phyloP scores from a whole-genome alignment of 2,888 invertebrate genomes.

The Drosophila histrio region DNA sequence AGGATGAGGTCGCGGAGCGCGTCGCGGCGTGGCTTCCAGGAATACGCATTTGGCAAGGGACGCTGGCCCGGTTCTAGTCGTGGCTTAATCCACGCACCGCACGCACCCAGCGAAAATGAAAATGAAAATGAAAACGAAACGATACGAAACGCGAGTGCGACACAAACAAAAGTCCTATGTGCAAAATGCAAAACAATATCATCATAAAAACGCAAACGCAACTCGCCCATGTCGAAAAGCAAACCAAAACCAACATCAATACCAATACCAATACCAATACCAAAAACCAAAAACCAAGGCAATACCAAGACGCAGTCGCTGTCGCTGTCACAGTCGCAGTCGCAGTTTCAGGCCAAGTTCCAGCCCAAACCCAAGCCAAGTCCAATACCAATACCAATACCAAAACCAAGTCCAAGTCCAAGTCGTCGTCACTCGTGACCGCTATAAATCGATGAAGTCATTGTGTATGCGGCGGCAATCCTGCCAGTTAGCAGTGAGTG shows the following conservation, averaged over 20 bases:
- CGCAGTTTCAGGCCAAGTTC: background rate
- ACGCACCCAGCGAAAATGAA: slow-evolving; percentile 33
- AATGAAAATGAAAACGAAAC: slow-evolving; percentile 20
- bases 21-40: slow-evolving; percentile 64
- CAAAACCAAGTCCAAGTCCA: slow-evolving; percentile 31
- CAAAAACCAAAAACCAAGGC: slow-evolving; percentile 26
- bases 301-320: background rate
- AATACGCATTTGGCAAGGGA: slow-evolving; percentile 37
- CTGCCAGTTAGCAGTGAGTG: slow-evolving; percentile 16
- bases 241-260: slow-evolving; percentile 11
- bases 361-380: slow-evolving; percentile 28
- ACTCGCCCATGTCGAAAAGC: slow-evolving; percentile 56
- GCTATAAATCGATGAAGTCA: slow-evolving; percentile 80
- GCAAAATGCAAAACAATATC: slow-evolving; percentile 70
- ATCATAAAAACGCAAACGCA: slow-evolving; percentile 67
- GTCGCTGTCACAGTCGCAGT: background rate
- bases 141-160: slow-evolving; percentile 26
- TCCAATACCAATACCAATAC: slow-evolving; percentile 32
- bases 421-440: slow-evolving; percentile 69
- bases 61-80: slow-evolving; percentile 53
- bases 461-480: slow-evolving; percentile 61
- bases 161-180: slow-evolving; percentile 57
- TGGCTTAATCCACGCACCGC: slow-evolving; percentile 64
- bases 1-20: slow-evolving; percentile 52
- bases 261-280: slow-evolving; percentile 9